phyloP scores from a whole-genome alignment of 2,113 vertebrate species.

The Osmerus mordax region DNA sequence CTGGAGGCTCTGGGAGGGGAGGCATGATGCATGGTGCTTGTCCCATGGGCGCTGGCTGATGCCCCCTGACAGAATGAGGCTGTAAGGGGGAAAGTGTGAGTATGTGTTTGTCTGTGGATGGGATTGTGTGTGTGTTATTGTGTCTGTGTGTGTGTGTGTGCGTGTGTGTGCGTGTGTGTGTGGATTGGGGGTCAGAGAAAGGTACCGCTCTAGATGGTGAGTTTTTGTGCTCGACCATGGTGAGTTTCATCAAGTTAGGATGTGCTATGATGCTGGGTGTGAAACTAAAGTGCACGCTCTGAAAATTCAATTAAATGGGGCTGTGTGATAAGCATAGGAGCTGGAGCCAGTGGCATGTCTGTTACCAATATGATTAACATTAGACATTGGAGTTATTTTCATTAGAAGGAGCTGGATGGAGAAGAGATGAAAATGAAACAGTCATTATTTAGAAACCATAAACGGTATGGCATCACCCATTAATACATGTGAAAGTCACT shows the following conservation, averaged over 20 bases:
- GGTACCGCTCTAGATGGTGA: background rate
- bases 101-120: conserved; percentile 16
- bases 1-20: conserved; percentile 6
- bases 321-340: conserved; percentile 33
- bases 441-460: no score
- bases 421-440: conserved; percentile 5
- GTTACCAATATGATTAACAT: conserved; percentile 32
- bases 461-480: no score
- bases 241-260: conserved; percentile 60
- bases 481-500: no score
- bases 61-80: conserved; percentile 71
- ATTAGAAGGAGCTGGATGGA: conserved; percentile 26
- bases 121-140: conserved; percentile 18
- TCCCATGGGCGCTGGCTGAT: conserved; percentile 59
- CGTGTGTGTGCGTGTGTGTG: conserved; percentile 7
- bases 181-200: background rate
- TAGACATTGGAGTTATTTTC: conserved; percentile 32
- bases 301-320: conserved; percentile 61
- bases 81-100: conserved; percentile 40
- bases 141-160: conserved; percentile 21
- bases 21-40: conserved; percentile 34
- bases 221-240: conserved; percentile 34
- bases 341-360: conserved; percentile 19
- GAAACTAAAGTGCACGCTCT: conserved; percentile 48
- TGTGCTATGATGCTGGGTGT: conserved; percentile 56